Base-by-base conservation (phyloP, 2,888 invertebrate species). In the Cephalotes varians region DNA sequence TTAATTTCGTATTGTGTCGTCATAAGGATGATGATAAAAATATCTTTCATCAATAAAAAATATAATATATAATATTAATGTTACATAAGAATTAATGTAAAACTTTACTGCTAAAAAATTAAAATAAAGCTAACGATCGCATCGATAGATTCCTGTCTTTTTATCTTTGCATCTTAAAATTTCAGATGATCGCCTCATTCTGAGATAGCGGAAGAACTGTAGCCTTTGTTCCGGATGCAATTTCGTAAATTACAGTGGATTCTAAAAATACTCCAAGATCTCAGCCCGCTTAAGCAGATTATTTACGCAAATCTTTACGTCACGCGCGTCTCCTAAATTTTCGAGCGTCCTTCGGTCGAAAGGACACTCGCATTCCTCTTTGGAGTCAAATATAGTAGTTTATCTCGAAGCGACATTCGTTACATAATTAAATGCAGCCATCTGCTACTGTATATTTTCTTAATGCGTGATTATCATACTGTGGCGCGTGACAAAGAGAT, bases 221-320 rank as follows among this genome's bases (percentile, higher is more conserved):
- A 25, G 25, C 9, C 4, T 40, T 62, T 44, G 25, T 64, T 64
- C 40, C 25, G 18, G 28, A 25, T 65, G 44, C 18, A 65, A 28
- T 44, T 18, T 7, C 1, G 25, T 18, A 54, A 21, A 51, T 18
- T 7, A 12, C 64, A 44, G 28, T 7, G 28, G 0, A 65, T 40
- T 6, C 56, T 54, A 37, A 71, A 71, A 56, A 71, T 71, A 71
- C 25, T 25, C 10, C 71, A 71, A 56, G 21, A 18, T 37, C 18
- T 10, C 10, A 0, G 1, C 34, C 2, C 18, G 18, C 37, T 71
- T 54, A 37, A 31, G 18, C 25, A 18, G 12, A 25, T 54, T 51
- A 54, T 37, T 54, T 71, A 54, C 10, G 9, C 7, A 21, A 31
- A 44, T 69, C 10, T 34, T 34, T 40, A 5, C 21, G 21, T 34